phyloP scores from a whole-genome alignment of 2,888 invertebrate genomes.

The Drosophila suboccidentalis region DNA sequence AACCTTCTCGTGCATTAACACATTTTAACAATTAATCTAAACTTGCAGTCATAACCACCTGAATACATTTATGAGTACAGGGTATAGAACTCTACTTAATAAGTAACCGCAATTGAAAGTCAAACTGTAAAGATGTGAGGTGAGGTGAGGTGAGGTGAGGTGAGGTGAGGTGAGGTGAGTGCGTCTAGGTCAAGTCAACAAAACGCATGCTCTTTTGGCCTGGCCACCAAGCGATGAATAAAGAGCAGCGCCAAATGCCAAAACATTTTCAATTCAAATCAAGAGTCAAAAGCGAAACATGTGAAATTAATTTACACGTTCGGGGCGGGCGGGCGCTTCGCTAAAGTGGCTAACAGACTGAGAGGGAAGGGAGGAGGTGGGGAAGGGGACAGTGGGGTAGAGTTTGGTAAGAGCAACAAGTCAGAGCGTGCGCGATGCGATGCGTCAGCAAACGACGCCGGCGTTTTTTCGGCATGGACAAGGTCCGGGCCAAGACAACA shows the following conservation, averaged over 20 bases:
- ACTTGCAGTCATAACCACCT: neutral
- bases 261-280: conserved; percentile 43
- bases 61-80: neutral
- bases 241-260: conserved; percentile 3
- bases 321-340: conserved; percentile 23
- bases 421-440: conserved; percentile 47
- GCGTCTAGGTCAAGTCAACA: conserved; percentile 5
- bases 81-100: neutral
- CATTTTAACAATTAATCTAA: too few species aligned
- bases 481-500: conserved; percentile 54
- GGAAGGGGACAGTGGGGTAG: neutral
- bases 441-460: conserved; percentile 64
- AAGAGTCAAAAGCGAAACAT: conserved; percentile 58
- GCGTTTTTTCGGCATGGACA: conserved; percentile 50
- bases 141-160: too few species aligned
- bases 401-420: conserved; percentile 33
- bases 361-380: neutral
- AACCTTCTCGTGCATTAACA: neutral
- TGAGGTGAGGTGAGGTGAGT: neutral
- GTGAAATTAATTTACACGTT: conserved; percentile 81
- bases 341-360: neutral
- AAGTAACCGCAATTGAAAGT: neutral
- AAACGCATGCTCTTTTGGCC: neutral
- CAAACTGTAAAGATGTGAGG: neutral
- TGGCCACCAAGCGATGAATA: conserved; percentile 4